Base-by-base conservation (phyloP, 37 sponge, comb jelly and placozoan species). In the Spongia lamella region DNA sequence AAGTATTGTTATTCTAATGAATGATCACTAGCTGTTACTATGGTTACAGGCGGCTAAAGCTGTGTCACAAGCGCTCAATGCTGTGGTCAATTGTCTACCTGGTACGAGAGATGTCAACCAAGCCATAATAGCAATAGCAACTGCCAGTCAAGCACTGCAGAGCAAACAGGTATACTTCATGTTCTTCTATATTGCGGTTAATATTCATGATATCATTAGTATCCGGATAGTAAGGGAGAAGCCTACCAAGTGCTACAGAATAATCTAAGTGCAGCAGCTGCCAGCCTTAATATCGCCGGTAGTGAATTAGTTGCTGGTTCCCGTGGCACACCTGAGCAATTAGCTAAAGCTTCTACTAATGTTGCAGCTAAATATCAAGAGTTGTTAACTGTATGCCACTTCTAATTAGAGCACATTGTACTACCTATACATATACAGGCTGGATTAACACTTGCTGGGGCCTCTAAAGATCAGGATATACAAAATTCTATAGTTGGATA, bases 101-200 rank as follows among this genome's bases (percentile, higher is more conserved):
- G 99, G 99, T 21, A 88, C 80, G 81, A 91, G 84, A 24, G 95
- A 97, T 67, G 93, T 94, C 50, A 91, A 97, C 68, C 88, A 88
- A n/a, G 99, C 99, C 63, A 94, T 97, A 65, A 93, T 88, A 80
- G 87, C 76, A 3, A 90, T 97, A n/a, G 97, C 97, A 49, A 72
- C 80, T 49, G 91, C 94, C 55, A 91, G 92, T 39, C 77, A 79
- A 27, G 79, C 74, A 9, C 74, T 92, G 64, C 85, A 84, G 68
- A 72, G 60, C 32, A 53, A 73, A 35, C 58, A 80, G 82, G 81
- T 86, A 26, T 50, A 38, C 1, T 70, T 43, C 7, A 9, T 43
- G 47, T 43, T 17, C 75, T 21, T 25, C 75, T 21, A 43, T 32
- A 15, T n/a, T 61, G 19, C 52, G 6, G 9, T 59, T 76, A 40